Conservation (phyloP, 2,113 vertebrate species). For the Craseonycteris thonglongyai region DNA sequence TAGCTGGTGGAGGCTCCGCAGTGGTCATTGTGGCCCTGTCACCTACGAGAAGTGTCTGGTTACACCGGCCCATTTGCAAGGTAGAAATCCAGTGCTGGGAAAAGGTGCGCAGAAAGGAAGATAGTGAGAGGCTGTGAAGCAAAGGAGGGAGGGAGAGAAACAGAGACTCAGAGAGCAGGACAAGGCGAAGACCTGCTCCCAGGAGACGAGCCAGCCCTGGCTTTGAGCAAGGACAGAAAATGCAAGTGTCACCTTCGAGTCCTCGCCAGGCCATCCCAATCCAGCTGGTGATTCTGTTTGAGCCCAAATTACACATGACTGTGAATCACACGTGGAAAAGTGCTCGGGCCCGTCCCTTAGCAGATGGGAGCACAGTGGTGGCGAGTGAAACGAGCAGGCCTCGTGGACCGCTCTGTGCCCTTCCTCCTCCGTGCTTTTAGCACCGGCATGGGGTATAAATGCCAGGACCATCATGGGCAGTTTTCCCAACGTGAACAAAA, state of each 20-base stretch:
- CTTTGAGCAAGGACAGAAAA: not conserved
- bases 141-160: not conserved
- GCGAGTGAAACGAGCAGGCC: conserved; percentile 32
- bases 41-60: not conserved
- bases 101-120: not conserved
- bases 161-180: not conserved
- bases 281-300: conserved; percentile 13
- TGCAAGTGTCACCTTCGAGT: not conserved
- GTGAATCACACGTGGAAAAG: conserved; percentile 32
- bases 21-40: not conserved
- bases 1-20: not conserved
- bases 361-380: conserved; percentile 40
- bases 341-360: not conserved
- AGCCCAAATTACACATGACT: not conserved
- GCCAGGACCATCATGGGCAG: not conserved
- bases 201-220: not conserved
- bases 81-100: conserved; percentile 5
- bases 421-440: not conserved
- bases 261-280: not conserved
- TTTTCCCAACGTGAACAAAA: not conserved
- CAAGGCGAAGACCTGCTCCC: not conserved
- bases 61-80: not conserved
- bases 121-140: not conserved
- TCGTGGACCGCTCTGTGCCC: not conserved
- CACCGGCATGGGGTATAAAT: not conserved